Evolutionary conservation across 1,140 invertebrate species (phyloP).

Genomic region (Tenebrio molitor): DNA sequence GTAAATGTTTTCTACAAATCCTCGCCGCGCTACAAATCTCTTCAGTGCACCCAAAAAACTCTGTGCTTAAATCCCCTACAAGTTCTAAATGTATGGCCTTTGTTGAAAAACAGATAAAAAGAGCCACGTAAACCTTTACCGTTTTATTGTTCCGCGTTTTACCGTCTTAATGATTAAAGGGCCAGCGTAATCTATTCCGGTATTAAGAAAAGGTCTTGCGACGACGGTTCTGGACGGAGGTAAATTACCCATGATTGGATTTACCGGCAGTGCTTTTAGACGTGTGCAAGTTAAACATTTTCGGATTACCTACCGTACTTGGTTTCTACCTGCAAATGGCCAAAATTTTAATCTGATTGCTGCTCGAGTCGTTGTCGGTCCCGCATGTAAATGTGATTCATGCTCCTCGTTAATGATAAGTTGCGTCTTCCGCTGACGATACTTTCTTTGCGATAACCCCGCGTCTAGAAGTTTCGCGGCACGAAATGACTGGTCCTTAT

Average conservation of each 20-base stretch:
- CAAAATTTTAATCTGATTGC: not conserved
- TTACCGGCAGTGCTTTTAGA: not conserved
- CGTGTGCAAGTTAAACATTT: not conserved
- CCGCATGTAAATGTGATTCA: too few relatives aligned
- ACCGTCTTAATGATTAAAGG: constrained; percentile 43
- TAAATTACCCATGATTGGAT: constrained; percentile 45
- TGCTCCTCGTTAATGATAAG: too few relatives aligned
- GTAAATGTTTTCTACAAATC: constrained; percentile 33
- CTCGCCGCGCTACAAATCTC: constrained; percentile 44
- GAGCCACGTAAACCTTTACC: constrained; percentile 22
- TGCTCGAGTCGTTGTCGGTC: not conserved
- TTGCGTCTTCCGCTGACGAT: too few relatives aligned
- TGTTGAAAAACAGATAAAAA: constrained; percentile 65
- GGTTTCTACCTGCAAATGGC: not conserved
- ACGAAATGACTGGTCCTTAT: too few relatives aligned
- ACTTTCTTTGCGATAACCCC: too few relatives aligned
- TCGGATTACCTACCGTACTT: not conserved
- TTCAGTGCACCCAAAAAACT: constrained; percentile 39
- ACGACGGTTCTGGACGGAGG: not conserved
- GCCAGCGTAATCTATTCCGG: constrained; percentile 60
- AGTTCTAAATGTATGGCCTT: constrained; percentile 66
- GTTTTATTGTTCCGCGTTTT: not conserved
- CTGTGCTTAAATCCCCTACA: constrained; percentile 55
- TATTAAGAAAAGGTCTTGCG: constrained; percentile 15
- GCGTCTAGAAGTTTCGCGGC: too few relatives aligned